Percentiles rank a stretch among this genome's conserved stretches.
Conservation (phyloP, 2,113 vertebrate species). For the rat (Rattus norvegicus) region DNA sequence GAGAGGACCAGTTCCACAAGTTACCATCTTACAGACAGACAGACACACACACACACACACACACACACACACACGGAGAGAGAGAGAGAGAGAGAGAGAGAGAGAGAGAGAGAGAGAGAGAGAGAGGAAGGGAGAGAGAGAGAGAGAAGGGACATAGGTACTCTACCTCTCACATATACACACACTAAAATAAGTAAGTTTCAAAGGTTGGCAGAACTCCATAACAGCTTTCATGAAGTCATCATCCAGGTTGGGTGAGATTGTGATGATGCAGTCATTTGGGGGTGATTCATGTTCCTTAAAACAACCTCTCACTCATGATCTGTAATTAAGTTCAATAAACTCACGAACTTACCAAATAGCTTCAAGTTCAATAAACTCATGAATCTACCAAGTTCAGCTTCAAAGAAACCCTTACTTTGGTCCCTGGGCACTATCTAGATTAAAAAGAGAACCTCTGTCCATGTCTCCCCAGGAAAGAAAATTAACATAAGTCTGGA, state of each 20-base stretch:
- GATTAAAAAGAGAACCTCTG: neutral
- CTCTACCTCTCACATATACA: neutral
- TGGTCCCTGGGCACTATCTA: neutral
- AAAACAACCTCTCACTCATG: neutral
- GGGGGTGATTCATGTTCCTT: neutral
- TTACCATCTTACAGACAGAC: neutral
- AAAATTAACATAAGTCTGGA: neutral
- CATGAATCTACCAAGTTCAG: neutral
- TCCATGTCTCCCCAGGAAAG: neutral
- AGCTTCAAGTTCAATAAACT: neutral
- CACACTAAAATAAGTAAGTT: neutral
- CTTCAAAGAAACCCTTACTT: neutral
- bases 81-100: no score
- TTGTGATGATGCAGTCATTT: neutral
- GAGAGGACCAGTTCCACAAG: neutral
- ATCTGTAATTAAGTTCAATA: neutral
- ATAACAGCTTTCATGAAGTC: neutral
- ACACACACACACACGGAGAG: no score
- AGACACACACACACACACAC: neutral
- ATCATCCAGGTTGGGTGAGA: neutral
- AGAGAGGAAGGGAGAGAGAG: no score
- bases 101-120: no score
- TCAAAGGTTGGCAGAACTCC: neutral
- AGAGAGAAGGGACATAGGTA: neutral
- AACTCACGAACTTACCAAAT: neutral